These are phyloP conservation scores for Metalampra italica DNA, from an alignment of 2,888 invertebrate genomes.

Conservation along the genomic window DNA sequence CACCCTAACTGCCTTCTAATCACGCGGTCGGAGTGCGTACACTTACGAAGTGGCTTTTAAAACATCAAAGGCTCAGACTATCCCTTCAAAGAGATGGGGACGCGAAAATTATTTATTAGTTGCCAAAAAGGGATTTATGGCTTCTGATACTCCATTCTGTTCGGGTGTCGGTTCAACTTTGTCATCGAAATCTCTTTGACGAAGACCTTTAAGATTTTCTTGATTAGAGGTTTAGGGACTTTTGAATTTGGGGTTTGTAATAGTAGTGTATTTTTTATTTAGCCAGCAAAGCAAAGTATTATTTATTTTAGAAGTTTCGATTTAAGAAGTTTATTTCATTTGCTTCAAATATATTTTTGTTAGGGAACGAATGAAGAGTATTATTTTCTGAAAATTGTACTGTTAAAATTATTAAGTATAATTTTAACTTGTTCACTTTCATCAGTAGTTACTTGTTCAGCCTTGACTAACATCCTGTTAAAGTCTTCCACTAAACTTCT, in stretches of 20 bases:
- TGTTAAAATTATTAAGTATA: background rate
- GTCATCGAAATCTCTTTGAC: slow-evolving; percentile 29
- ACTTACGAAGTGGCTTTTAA: slow-evolving; percentile 61
- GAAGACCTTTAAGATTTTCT: slow-evolving; percentile 31
- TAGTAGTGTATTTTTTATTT: no score
- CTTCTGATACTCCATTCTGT: slow-evolving; percentile 21
- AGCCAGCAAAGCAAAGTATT: no score
- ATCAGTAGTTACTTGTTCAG: background rate
- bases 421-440: background rate
- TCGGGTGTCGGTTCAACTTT: slow-evolving; percentile 14
- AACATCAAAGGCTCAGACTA: slow-evolving; percentile 56
- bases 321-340: no score
- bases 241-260: no score
- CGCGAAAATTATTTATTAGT: slow-evolving; percentile 59
- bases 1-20: slow-evolving; percentile 60
- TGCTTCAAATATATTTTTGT: no score
- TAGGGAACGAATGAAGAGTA: no score
- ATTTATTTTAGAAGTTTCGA: no score
- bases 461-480: no score
- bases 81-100: slow-evolving; percentile 31
- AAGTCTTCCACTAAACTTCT: background rate
- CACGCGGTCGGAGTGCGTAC: slow-evolving; percentile 52
- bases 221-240: slow-evolving; percentile 28
- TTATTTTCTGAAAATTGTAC: slow-evolving; percentile 7
- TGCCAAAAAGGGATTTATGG: slow-evolving; percentile 41